A percentile compares a stretch with the other conserved stretches of the same genome.
Evolutionary conservation across 2,888 invertebrate species (phyloP).

Genomic region (Hypercompe scribonia): DNA sequence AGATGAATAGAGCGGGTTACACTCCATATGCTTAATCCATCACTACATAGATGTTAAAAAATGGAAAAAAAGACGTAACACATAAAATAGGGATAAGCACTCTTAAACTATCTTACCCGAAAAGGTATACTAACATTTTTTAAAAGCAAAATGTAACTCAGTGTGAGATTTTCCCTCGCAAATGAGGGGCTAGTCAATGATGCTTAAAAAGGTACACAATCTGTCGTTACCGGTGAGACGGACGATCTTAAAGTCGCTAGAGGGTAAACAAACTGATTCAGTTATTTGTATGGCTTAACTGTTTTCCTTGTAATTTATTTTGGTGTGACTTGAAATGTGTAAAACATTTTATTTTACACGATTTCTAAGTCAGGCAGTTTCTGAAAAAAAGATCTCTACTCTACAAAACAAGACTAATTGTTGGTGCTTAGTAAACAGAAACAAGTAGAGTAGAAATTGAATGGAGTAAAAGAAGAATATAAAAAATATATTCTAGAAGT

Average conservation of each 20-base stretch:
- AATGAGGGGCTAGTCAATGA: constrained; percentile 45
- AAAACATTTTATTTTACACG: neutral
- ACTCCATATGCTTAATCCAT: no score
- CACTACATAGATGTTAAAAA: neutral
- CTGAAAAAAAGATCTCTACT: no score
- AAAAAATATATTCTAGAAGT: no score
- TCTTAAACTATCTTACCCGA: neutral
- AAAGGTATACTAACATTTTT: neutral
- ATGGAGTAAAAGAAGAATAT: no score
- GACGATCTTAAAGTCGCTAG: constrained; percentile 14
- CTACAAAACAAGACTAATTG: neutral
- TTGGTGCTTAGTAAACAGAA: neutral
- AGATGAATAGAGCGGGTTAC: no score
- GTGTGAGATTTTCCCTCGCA: constrained; percentile 12
- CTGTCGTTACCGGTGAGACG: constrained; percentile 22
- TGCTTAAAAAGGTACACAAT: constrained; percentile 41
- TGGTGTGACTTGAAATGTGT: neutral
- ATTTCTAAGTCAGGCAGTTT: neutral
- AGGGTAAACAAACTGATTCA: constrained; percentile 3
- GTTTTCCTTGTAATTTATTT: constrained; percentile 5
- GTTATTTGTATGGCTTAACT: constrained; percentile 11
- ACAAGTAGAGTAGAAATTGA: no score
- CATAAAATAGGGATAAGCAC: neutral
- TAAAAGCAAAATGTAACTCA: neutral
- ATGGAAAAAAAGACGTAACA: neutral